A percentile compares a stretch with the other conserved stretches of the same genome.
These are phyloP conservation scores for Octomys mimax DNA, from an alignment of 2,797 vertebrate genomes.

Conservation along the genomic window DNA sequence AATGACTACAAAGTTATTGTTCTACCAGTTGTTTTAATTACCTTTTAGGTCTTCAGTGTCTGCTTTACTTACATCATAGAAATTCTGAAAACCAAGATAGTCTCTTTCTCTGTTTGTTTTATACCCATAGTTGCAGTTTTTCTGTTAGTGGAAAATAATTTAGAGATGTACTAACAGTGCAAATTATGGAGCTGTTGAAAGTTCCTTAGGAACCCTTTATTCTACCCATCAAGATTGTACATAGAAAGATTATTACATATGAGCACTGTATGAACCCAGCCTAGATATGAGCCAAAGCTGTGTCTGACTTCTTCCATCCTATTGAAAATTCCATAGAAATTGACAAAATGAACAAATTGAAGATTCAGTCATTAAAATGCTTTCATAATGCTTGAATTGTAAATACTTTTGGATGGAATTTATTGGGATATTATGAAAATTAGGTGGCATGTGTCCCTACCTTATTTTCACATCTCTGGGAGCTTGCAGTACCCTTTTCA, in stretches of 20 bases:
- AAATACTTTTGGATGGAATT: constrained; percentile 66
- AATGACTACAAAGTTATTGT: constrained; percentile 38
- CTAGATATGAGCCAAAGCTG: constrained; percentile 75
- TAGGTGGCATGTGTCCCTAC: constrained; percentile 64
- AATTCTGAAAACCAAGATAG: constrained; percentile 59
- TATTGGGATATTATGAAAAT: constrained; percentile 67
- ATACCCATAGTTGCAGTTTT: constrained; percentile 55
- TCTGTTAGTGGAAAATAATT: constrained; percentile 54
- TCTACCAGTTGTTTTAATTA: constrained; percentile 54
- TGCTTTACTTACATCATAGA: constrained; percentile 56
- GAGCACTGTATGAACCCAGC: constrained; percentile 34
- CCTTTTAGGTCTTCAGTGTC: constrained; percentile 48
- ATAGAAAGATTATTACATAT: constrained; percentile 26
- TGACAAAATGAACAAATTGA: constrained; percentile 54
- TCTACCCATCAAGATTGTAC: constrained; percentile 31
- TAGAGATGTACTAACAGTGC: constrained; percentile 26
- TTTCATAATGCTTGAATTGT: constrained; percentile 70
- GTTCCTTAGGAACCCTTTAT: constrained; percentile 52
- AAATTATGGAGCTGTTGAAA: constrained; percentile 37
- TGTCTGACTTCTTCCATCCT: constrained; percentile 77
- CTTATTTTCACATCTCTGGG: constrained; percentile 81
- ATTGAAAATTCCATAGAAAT: constrained; percentile 52
- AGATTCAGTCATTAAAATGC: constrained; percentile 67
- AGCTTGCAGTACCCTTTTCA: constrained; percentile 84
- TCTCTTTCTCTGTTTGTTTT: constrained; percentile 57